These are phyloP conservation scores for Eunapius fragilis DNA, from an alignment of 37 sponge, comb jelly and placozoan species.

Conservation along the genomic window DNA sequence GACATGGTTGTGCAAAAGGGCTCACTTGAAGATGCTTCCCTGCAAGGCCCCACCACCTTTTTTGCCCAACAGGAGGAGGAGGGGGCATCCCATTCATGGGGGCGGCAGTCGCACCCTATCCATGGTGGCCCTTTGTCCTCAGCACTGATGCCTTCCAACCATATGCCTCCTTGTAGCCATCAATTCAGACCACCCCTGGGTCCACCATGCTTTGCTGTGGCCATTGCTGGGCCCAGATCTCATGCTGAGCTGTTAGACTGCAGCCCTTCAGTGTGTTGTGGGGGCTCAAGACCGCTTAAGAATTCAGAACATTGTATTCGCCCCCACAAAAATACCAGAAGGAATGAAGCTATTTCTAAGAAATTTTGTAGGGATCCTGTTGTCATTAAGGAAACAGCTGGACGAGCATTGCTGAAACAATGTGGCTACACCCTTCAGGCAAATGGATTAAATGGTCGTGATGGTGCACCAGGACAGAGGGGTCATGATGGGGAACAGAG, in stretches of 20 bases:
- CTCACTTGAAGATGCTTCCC: background rate
- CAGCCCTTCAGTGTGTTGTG: constrained; percentile 50
- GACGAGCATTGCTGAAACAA: constrained; percentile 53
- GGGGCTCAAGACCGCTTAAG: constrained; percentile 67
- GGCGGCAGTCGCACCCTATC: background rate
- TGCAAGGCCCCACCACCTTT: background rate
- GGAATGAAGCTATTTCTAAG: background rate
- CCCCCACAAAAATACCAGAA: background rate
- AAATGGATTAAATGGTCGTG: constrained; percentile 47
- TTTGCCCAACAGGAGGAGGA: background rate
- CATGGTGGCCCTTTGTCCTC: background rate
- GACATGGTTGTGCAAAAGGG: background rate
- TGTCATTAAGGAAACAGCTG: constrained; percentile 42
- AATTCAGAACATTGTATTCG: constrained; percentile 28
- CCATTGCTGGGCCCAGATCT: constrained; percentile 67
- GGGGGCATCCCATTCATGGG: background rate
- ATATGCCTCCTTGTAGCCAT: background rate
- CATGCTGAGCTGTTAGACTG: constrained; percentile 68
- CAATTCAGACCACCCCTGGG: constrained; percentile 73
- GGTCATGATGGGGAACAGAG: too few relatives aligned
- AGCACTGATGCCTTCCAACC: background rate
- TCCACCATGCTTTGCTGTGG: constrained; percentile 58
- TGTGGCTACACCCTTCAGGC: constrained; percentile 55
- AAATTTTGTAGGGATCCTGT: constrained; percentile 17
- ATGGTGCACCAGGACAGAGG: constrained; percentile 42